phyloP scores from a whole-genome alignment of 2,888 invertebrate genomes.

The Hetaerina titia region DNA sequence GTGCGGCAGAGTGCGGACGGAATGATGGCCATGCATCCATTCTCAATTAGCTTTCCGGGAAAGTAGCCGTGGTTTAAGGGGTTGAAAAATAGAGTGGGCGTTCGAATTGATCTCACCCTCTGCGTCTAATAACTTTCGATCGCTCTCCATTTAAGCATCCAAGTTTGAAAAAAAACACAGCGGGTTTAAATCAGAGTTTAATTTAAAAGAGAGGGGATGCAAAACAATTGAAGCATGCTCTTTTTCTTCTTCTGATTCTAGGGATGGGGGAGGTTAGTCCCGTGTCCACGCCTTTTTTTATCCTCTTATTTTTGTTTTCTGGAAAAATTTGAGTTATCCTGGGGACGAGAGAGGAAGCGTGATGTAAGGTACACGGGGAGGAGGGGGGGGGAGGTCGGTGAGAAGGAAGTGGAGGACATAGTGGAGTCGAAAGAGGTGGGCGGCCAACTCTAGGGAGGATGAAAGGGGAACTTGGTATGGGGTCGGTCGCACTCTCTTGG shows the following conservation, averaged over 20 bases:
- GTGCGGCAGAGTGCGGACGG: neutral
- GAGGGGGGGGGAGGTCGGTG: no score
- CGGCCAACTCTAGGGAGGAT: neutral
- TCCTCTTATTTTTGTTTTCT: neutral
- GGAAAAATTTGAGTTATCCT: neutral
- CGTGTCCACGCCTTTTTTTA: neutral
- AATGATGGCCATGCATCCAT: neutral
- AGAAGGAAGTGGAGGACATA: no score
- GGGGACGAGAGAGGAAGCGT: neutral
- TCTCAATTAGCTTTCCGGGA: neutral
- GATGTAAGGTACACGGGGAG: no score
- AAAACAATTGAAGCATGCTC: neutral
- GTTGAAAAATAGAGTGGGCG: neutral
- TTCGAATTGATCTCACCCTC: neutral
- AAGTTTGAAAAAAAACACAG: neutral
- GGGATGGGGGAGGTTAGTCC: neutral
- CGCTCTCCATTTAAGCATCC: neutral
- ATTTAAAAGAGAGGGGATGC: neutral
- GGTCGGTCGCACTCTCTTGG: neutral
- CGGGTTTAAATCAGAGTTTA: neutral
- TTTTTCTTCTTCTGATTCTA: neutral
- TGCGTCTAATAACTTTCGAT: slow-evolving; percentile 21
- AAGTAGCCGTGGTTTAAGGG: neutral
- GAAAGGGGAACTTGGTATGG: neutral
- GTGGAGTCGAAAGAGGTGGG: no score